Percentiles rank a stretch among this genome's conserved stretches.
phyloP scores from a whole-genome alignment of 2,113 vertebrate species.

The Promerops cafer region DNA sequence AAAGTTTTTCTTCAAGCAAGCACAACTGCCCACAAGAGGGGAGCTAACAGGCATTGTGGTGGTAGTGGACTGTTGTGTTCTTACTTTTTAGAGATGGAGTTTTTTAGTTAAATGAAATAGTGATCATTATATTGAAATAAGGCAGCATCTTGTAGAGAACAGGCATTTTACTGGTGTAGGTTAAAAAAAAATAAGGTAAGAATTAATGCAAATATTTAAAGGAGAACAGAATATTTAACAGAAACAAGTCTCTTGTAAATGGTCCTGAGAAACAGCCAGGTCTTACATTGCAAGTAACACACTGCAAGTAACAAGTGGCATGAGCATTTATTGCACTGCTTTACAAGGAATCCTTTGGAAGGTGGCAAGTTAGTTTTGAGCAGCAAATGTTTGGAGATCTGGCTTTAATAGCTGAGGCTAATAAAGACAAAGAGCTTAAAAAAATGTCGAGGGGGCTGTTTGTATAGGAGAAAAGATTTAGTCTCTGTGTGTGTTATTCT shows the following conservation, averaged over 20 bases:
- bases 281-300: background rate
- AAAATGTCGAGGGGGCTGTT: background rate
- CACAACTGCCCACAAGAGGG: background rate
- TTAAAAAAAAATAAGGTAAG: background rate
- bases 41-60: background rate
- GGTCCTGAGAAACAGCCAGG: background rate
- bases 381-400: background rate
- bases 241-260: background rate
- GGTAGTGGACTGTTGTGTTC: background rate
- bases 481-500: background rate
- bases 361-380: background rate
- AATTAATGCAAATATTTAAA: background rate
- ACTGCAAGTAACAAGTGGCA: background rate
- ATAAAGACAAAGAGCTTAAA: background rate
- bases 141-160: background rate
- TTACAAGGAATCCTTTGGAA: background rate
- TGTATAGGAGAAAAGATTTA: background rate
- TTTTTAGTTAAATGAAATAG: background rate
- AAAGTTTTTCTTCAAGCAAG: background rate
- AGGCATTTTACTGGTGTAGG: background rate
- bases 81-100: background rate
- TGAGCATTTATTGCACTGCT: background rate
- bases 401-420: background rate
- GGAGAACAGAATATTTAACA: background rate
- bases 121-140: background rate